Conservation (phyloP, 2,888 invertebrate genomes). For the Strigamia maritima region DNA sequence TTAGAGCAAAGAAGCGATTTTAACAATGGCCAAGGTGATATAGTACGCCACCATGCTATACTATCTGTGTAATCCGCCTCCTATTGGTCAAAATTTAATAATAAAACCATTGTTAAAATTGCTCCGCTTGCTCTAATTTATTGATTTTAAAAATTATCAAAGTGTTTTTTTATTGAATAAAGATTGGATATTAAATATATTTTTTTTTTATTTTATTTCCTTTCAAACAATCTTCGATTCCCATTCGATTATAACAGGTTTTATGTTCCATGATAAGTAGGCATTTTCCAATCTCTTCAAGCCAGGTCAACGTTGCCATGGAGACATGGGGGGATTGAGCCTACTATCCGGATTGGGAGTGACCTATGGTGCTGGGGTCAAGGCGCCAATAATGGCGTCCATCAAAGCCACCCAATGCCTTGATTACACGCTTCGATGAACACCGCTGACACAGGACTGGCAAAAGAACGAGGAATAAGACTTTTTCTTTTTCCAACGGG, state of each 20-base stretch:
- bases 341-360: slow-evolving; percentile 14
- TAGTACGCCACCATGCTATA: no score
- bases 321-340: slow-evolving; percentile 8
- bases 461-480: slow-evolving; percentile 13
- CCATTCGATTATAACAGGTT: slow-evolving; percentile 4
- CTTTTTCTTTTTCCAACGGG: not conserved
- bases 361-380: not conserved
- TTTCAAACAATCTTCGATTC: not conserved
- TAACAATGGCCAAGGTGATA: no score
- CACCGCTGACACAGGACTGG: slow-evolving; percentile 29
- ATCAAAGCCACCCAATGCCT: slow-evolving; percentile 27
- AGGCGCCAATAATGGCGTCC: slow-evolving; percentile 29
- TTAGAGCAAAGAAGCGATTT: no score
- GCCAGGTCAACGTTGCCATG: slow-evolving; percentile 24
- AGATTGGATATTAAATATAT: not conserved
- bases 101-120: no score
- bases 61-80: no score
- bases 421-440: slow-evolving; percentile 8
- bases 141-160: no score
- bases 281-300: not conserved
- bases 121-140: not conserved
- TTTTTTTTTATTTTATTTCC: not conserved
- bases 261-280: slow-evolving; percentile 26
- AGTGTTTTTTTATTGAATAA: not conserved
- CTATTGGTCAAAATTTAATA: no score